Percentiles rank a stretch among this genome's conserved stretches.
Conservation (phyloP, 2,888 invertebrate genomes). For the Ectemnius cavifrons region DNA sequence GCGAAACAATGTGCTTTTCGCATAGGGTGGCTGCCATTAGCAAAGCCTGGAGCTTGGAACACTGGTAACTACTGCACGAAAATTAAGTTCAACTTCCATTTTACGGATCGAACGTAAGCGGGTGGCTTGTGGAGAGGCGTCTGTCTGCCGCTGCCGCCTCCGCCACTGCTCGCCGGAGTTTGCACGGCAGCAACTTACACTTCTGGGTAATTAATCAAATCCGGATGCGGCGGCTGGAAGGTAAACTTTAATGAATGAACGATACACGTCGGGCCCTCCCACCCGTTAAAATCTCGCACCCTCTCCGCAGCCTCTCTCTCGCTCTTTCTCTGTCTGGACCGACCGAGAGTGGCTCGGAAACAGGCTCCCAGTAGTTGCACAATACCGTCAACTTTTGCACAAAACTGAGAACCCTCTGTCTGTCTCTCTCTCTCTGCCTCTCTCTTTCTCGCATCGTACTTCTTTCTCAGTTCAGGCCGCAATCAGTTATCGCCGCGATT, state of each 20-base stretch:
- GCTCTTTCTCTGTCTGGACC: constrained; percentile 30
- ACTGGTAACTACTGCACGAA: constrained; percentile 36
- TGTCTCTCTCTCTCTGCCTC: too few relatives aligned
- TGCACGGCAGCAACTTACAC: constrained; percentile 54
- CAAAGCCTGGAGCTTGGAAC: constrained; percentile 18
- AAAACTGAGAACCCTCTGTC: constrained; percentile 5
- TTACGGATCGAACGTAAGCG: constrained; percentile 53
- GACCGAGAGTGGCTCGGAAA: constrained; percentile 41
- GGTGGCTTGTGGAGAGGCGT: constrained; percentile 8
- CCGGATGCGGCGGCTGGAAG: constrained; percentile 44
- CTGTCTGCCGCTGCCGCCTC: too few relatives aligned
- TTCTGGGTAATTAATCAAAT: constrained; percentile 61
- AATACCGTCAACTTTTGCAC: constrained; percentile 34
- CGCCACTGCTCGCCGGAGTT: constrained; percentile 24
- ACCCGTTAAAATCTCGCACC: constrained; percentile 56
- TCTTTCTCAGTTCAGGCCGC: neutral
- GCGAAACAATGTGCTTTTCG: too few relatives aligned
- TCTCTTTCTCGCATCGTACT: too few relatives aligned
- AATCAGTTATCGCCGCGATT: constrained; percentile 56
- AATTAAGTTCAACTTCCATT: constrained; percentile 55
- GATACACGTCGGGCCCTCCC: constrained; percentile 40
- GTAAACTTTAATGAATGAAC: constrained; percentile 63
- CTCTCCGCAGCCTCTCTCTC: constrained; percentile 41
- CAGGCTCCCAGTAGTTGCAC: constrained; percentile 34
- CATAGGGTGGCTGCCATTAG: too few relatives aligned